Evolutionary conservation across 2,113 vertebrate species (phyloP), one percentile per base, ranked within the genome.

Genomic region (Alectura lathami): DNA sequence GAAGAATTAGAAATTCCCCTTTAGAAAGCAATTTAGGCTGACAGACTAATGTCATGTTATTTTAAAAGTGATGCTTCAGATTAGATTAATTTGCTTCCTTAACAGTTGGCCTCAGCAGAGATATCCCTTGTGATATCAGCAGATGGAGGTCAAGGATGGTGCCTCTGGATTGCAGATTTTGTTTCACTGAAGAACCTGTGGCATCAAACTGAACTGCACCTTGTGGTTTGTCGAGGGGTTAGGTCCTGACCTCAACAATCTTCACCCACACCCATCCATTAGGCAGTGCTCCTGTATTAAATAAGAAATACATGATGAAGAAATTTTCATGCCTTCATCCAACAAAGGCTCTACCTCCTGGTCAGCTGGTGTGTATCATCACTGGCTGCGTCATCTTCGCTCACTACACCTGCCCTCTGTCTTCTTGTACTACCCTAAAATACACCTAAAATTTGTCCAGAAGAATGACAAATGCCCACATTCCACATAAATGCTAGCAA

Each of bases 31-130:
- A 75, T 48, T 91, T 94, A 34, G 60, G 47, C 27, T 68, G 69
- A n/a, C 50, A 96, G 56, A 90, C 80, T 43, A 88, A 90, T 48
- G 43, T 13, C 47, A 80, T 1, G 1, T 89, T 86, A 76, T 83
- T 86, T 67, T 68, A 88, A 84, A 86, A 83, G 60, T 4, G 60
- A 88, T 77, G 82, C 27, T 43, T 83, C 56, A 81, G 68, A 83
- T 95, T 67, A 93, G 56, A 68, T 80, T 83, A 93, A 94, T 86
- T 88, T 51, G 64, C 60, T 89, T 83, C 63, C 85, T 70, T 88
- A 91, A 81, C 83, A 94, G 64, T 83, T 43, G 81, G 68, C 27
- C 79, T 80, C 79, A 83, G 88, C 83, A 78, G 89, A 83, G n/a
- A 60, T 43, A 63, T 27, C 17, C 26, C 17, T 81, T 2, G 0